phyloP scores from a whole-genome alignment of 2,888 invertebrate genomes.

The Ochropleura leucogaster region DNA sequence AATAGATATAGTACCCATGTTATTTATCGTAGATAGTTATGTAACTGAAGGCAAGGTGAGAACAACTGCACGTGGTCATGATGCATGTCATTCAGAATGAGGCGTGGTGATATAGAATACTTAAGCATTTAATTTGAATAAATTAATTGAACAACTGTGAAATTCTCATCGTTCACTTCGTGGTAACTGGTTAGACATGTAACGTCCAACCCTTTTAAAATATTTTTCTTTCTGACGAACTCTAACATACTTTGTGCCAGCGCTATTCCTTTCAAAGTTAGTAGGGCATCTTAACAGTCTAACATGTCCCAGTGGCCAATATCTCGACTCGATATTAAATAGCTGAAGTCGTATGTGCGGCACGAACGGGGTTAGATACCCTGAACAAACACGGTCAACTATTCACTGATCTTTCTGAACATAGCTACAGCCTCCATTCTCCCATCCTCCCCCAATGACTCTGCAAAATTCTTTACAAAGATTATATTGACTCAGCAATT shows the following conservation, averaged over 20 bases:
- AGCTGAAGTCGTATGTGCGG: slow-evolving; percentile 36
- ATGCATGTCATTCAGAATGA: background rate
- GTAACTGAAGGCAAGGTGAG: background rate
- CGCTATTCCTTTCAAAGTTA: slow-evolving; percentile 31
- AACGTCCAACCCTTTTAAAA: background rate
- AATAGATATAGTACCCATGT: background rate
- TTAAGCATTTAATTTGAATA: background rate
- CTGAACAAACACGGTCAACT: slow-evolving; percentile 52
- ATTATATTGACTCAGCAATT: slow-evolving; percentile 66
- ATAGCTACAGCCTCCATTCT: slow-evolving; percentile 1
- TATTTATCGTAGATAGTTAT: slow-evolving; percentile 1
- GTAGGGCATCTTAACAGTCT: slow-evolving; percentile 31
- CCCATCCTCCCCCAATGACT: slow-evolving; percentile 41
- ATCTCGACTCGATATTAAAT: slow-evolving; percentile 60
- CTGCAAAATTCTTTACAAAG: slow-evolving; percentile 60
- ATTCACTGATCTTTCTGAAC: slow-evolving; percentile 38
- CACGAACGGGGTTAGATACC: slow-evolving; percentile 38
- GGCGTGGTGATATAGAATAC: slow-evolving; percentile 11
- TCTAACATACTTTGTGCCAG: background rate
- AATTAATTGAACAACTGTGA: background rate
- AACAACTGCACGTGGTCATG: slow-evolving; percentile 9
- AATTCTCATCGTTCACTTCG: background rate
- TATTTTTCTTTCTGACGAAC: background rate
- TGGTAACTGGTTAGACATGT: background rate
- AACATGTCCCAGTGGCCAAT: slow-evolving; percentile 54